phyloP scores from a whole-genome alignment of 2,888 invertebrate species.

The Hybos culiciformis region DNA sequence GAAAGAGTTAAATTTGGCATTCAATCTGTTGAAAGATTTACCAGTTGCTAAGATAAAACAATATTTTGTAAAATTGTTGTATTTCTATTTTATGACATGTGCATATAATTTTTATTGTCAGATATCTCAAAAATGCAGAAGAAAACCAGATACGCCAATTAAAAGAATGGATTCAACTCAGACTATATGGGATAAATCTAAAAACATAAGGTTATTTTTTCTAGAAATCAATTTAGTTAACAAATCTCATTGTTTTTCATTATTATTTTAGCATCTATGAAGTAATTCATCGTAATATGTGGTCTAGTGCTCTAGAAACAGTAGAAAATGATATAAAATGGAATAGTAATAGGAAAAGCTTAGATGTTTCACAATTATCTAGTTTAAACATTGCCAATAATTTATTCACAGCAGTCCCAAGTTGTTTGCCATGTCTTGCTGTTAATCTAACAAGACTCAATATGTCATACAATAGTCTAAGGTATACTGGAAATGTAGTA shows the following conservation, averaged over 20 bases:
- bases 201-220: too few species aligned
- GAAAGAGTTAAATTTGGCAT: slow-evolving; percentile 75
- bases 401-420: slow-evolving; percentile 74
- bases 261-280: slow-evolving; percentile 30
- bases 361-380: slow-evolving; percentile 48
- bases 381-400: slow-evolving; percentile 83
- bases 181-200: too few species aligned
- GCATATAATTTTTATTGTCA: too few species aligned
- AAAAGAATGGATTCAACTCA: too few species aligned
- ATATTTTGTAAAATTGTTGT: too few species aligned
- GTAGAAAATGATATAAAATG: slow-evolving; percentile 48
- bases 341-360: slow-evolving; percentile 39
- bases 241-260: not conserved
- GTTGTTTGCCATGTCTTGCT: slow-evolving; percentile 79
- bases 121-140: too few species aligned
- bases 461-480: slow-evolving; percentile 74
- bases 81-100: too few species aligned
- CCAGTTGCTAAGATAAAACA: too few species aligned
- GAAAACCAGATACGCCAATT: too few species aligned
- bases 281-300: slow-evolving; percentile 62
- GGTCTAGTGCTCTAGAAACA: slow-evolving; percentile 54
- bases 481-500: slow-evolving; percentile 30
- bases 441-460: slow-evolving; percentile 76
- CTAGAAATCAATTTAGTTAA: too few species aligned
- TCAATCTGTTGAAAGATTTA: slow-evolving; percentile 72